Evolutionary conservation across 2,797 vertebrate species (phyloP), one percentile per base, ranked within the genome.

Genomic region (Gastrophryne carolinensis): DNA sequence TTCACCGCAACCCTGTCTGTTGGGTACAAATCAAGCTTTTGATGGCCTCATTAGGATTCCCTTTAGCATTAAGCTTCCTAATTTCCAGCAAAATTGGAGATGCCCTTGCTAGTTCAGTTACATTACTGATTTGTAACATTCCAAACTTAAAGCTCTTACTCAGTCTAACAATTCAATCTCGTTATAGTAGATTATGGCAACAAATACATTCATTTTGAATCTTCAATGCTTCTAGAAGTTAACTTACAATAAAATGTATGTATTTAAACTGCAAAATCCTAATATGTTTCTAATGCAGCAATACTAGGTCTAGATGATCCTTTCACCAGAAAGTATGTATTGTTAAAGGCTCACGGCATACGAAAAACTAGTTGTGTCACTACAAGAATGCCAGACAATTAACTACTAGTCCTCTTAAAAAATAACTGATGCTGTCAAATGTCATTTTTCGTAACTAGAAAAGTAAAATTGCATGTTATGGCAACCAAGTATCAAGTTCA

Each of bases 41-140:
- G 90, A 97, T 89, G 92, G 92, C 89, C 95, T 94, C 91, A 97
- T 97, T 98, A 96, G 93, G 93, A 95, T 93, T 96, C 95, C 88
- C 92, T 95, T 91, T 89, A 89, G 93, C 91, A 91, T 90, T 89
- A 90, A 89, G 92, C 91, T 90, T 91, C 92, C 93, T 95, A 90
- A 93, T 93, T 95, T 96, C 94, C 94, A 93, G 92, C 87, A 93
- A 91, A 94, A 98, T 96, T 92, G 93, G 91, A 94, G 94, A 93
- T 88, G 91, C 92, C 90, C 89, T 85, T 89, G 91, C 90, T 90
- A 94, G 91, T 93, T 93, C 91, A 89, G 91, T 95, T 93, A 93
- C 89, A 92, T 90, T 83, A 88, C 91, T 89, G 91, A 94, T 91
- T 87, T 87, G 87, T 88, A 89, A 88, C 86, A 90, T 88, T 86